A percentile compares a stretch with the other conserved stretches of the same genome.
Conservation (phyloP, 2,797 vertebrate species). For the Chlorospingus semifuscus region DNA sequence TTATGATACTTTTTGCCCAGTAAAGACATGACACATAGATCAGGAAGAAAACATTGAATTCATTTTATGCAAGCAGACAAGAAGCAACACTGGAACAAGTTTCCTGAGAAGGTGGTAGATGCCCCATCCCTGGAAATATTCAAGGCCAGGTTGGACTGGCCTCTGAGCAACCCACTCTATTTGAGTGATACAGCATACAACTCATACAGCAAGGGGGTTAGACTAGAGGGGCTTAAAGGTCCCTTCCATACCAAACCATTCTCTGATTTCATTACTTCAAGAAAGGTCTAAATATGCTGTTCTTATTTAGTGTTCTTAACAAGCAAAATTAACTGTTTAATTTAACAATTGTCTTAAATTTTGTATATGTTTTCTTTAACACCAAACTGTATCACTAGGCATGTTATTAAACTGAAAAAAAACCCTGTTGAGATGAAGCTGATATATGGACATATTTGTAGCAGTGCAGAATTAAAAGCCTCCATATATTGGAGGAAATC, state of each 20-base stretch:
- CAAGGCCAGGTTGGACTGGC: background rate
- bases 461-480: background rate
- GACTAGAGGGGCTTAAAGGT: background rate
- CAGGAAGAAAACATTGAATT: background rate
- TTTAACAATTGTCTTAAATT: background rate
- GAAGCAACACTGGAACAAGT: background rate
- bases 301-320: background rate
- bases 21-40: background rate
- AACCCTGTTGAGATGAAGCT: accelerated
- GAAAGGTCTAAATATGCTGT: background rate
- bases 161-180: background rate
- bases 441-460: background rate
- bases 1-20: background rate
- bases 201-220: accelerated
- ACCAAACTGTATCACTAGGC: background rate
- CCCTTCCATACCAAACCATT: background rate
- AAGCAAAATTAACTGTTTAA: background rate
- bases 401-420: background rate
- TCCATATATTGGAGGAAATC: background rate
- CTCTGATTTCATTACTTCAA: background rate
- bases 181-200: too few species aligned
- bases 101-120: background rate
- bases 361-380: background rate
- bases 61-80: background rate
- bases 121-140: background rate